A percentile compares a stretch with the other conserved stretches of the same genome.
These are phyloP conservation scores for Lasioglossum pauxillum DNA, from an alignment of 2,888 invertebrate species.

Conservation along the genomic window DNA sequence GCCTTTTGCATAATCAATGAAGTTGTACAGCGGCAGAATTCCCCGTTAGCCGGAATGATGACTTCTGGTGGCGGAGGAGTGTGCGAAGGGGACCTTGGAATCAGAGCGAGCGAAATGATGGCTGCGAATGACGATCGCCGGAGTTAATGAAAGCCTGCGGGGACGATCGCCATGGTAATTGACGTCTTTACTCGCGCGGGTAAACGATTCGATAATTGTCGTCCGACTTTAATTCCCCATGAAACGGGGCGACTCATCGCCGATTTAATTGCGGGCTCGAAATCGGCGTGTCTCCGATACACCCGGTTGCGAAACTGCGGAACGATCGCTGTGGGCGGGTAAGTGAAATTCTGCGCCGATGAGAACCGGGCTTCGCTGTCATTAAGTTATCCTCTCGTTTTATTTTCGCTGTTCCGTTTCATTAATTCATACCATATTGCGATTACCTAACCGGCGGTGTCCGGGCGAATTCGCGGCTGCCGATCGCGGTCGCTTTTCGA, in stretches of 20 bases:
- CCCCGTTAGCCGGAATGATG: constrained; percentile 53
- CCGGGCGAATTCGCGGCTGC: neutral
- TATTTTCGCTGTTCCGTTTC: neutral
- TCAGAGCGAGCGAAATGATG: constrained; percentile 38
- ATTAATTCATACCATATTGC: neutral
- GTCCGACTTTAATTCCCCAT: constrained; percentile 11
- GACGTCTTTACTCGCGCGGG: constrained; percentile 37
- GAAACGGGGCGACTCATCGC: constrained; percentile 27
- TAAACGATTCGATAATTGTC: constrained; percentile 38
- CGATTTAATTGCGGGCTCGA: constrained; percentile 16
- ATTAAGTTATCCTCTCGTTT: constrained; percentile 11
- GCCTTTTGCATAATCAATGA: constrained; percentile 63
- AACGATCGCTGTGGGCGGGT: neutral
- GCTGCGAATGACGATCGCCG: constrained; percentile 56
- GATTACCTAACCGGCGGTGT: neutral
- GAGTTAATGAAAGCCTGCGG: constrained; percentile 69
- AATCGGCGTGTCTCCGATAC: constrained; percentile 13
- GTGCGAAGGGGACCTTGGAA: constrained; percentile 20
- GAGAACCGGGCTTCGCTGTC: neutral
- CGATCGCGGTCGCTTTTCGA: neutral
- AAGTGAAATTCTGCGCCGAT: constrained; percentile 8
- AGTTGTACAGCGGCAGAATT: constrained; percentile 45
- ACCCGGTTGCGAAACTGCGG: neutral
- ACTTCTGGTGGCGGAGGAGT: constrained; percentile 26
- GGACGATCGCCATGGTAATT: constrained; percentile 50